A percentile compares a stretch with the other conserved stretches of the same genome.
These are phyloP conservation scores for Chionoecetes opilio DNA, from an alignment of 1,140 invertebrate species.

Conservation along the genomic window DNA sequence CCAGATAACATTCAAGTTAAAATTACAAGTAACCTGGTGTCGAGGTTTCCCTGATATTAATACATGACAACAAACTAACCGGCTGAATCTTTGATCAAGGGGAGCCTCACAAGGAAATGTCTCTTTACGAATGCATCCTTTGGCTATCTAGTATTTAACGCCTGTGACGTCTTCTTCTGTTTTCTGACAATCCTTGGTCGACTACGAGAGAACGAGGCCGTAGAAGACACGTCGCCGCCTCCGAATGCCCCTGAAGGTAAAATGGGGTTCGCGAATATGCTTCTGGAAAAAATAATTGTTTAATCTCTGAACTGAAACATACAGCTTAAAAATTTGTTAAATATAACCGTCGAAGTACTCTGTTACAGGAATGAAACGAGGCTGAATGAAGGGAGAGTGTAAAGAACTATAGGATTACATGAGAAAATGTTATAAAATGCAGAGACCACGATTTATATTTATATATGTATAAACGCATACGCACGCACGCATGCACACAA, in stretches of 20 bases:
- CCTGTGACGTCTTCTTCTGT: constrained; percentile 3
- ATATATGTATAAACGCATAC: constrained; percentile 60
- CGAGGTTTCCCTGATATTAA: not conserved
- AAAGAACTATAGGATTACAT: no score
- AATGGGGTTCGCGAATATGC: no score
- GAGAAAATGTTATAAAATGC: no score
- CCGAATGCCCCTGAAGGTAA: not conserved
- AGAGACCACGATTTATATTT: not conserved
- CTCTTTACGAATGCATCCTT: constrained; percentile 42
- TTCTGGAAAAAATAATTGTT: no score
- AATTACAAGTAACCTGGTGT: constrained; percentile 33
- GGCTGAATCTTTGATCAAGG: constrained; percentile 31
- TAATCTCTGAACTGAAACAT: no score
- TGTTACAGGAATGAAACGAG: not conserved
- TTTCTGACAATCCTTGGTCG: not conserved
- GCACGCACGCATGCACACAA: constrained; percentile 7
- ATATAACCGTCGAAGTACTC: no score
- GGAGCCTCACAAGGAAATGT: constrained; percentile 52
- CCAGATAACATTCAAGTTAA: constrained; percentile 50
- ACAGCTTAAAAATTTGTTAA: no score
- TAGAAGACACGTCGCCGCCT: not conserved
- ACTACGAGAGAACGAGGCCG: not conserved
- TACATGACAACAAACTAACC: constrained; percentile 54
- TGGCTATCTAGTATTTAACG: constrained; percentile 40
- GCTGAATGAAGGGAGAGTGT: not conserved